phyloP scores from a whole-genome alignment of 2,797 vertebrate species.

The Notoglanidium macrostoma region DNA sequence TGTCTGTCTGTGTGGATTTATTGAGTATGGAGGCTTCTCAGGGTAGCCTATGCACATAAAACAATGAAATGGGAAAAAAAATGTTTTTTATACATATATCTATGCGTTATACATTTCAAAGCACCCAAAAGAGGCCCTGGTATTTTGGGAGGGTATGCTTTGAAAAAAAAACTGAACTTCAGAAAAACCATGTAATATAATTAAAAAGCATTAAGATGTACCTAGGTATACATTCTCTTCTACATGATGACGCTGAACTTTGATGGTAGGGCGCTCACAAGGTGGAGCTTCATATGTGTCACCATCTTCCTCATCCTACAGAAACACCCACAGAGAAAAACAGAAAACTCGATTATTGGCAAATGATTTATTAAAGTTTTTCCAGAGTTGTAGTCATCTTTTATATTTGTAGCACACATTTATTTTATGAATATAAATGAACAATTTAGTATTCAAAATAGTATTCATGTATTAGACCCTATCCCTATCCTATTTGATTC shows the following conservation, averaged over 20 bases:
- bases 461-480: too few species aligned
- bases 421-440: too few species aligned
- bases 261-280: constrained; percentile 66
- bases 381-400: background rate
- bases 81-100: background rate
- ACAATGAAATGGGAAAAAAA: background rate
- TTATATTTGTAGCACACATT: background rate
- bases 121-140: background rate
- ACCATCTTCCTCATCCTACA: constrained; percentile 68
- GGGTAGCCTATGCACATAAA: constrained; percentile 41
- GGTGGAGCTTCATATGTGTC: constrained; percentile 78
- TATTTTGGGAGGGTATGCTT: background rate
- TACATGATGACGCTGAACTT: constrained; percentile 63
- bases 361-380: background rate
- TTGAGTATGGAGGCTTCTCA: constrained; percentile 61
- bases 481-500: too few species aligned
- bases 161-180: background rate
- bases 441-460: too few species aligned
- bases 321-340: constrained; percentile 24
- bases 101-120: background rate
- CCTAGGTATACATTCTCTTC: constrained; percentile 76
- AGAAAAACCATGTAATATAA: background rate
- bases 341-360: background rate
- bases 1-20: constrained; percentile 59
- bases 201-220: constrained; percentile 49